phyloP scores from a whole-genome alignment of 92 coral and sea anemone species.

The Siderastrea radians region DNA sequence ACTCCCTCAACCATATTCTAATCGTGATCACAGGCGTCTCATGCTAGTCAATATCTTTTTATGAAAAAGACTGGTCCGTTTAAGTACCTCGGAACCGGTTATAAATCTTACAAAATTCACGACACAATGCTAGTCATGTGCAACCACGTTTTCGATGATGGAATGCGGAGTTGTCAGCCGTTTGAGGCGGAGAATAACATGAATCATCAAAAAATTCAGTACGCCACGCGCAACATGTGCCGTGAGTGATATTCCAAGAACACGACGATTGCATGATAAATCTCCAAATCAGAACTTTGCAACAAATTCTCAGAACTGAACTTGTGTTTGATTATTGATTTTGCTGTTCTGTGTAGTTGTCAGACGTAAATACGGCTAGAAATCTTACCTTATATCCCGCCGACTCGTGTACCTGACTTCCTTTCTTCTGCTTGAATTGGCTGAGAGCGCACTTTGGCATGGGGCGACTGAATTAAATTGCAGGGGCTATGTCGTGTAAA shows the following conservation, averaged over 20 bases:
- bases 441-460: neutral
- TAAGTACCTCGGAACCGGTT: neutral
- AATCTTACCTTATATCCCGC: constrained; percentile 14
- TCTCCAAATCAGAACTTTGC: neutral
- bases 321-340: neutral
- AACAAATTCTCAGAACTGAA: neutral
- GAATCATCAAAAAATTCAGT: constrained; percentile 9
- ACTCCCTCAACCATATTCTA: constrained; percentile 30
- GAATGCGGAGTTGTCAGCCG: neutral
- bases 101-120: neutral
- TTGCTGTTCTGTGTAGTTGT: no score
- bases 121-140: no score
- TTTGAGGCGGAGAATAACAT: neutral
- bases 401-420: neutral
- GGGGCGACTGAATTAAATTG: constrained; percentile 24
- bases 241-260: constrained; percentile 33
- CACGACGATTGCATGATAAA: constrained; percentile 4
- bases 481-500: constrained; percentile 50
- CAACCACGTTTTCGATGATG: neutral
- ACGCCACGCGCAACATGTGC: constrained; percentile 55
- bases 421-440: constrained; percentile 14
- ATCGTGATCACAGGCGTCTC: constrained; percentile 7
- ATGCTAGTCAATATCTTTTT: constrained; percentile 13
- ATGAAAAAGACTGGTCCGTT: neutral
- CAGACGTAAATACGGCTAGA: neutral